Percentiles rank a stretch among this genome's conserved stretches.
Evolutionary conservation across 2,888 invertebrate genomes (phyloP).

Genomic region (Cataglyphis albicans): DNA sequence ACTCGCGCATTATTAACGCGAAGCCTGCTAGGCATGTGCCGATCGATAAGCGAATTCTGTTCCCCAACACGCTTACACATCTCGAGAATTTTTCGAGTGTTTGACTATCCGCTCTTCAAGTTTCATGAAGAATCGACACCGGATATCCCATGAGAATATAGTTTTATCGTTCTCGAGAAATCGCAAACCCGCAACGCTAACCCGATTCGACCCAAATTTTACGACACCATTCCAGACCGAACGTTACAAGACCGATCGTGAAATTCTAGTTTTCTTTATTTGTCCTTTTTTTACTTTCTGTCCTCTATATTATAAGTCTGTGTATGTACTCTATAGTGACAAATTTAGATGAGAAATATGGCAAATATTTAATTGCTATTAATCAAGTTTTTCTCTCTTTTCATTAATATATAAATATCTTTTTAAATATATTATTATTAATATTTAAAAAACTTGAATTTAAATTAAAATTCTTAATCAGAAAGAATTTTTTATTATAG

Average conservation of each 20-base stretch:
- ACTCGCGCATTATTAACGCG: conserved; percentile 45
- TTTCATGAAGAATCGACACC: conserved; percentile 17
- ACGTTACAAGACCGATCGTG: neutral
- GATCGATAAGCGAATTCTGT: conserved; percentile 47
- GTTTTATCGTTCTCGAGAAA: neutral
- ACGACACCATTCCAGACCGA: neutral
- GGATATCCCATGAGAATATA: neutral
- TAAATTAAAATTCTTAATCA: neutral
- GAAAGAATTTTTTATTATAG: neutral
- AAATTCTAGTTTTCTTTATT: neutral
- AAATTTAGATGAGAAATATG: neutral
- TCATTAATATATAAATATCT: neutral
- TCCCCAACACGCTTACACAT: neutral
- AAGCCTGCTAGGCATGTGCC: conserved; percentile 8
- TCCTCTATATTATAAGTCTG: neutral
- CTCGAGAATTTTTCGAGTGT: conserved; percentile 22
- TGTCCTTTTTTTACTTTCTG: neutral
- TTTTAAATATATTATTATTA: neutral
- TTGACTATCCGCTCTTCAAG: neutral
- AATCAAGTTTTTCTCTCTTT: neutral
- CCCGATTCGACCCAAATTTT: conserved; percentile 9
- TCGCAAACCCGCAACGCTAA: neutral
- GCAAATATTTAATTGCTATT: neutral
- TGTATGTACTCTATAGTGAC: neutral
- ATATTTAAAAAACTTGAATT: neutral